Evolutionary conservation across 2,888 invertebrate species (phyloP).

Genomic region (Leptarthrus brevirostris): DNA sequence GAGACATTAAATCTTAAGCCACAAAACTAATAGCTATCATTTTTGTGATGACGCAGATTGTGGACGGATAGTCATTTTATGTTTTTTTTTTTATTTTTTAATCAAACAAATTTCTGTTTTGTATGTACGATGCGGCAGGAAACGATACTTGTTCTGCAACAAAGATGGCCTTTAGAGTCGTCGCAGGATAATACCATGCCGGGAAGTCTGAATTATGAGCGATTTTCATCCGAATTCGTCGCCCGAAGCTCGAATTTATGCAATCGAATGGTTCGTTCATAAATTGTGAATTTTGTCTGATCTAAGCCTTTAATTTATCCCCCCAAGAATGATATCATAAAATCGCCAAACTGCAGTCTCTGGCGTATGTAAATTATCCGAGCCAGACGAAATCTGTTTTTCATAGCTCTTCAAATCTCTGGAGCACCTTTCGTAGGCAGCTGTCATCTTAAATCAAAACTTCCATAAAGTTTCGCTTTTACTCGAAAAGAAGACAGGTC

Average conservation of each 20-base stretch:
- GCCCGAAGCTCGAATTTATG: background rate
- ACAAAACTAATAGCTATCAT: too few species aligned
- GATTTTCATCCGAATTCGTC: background rate
- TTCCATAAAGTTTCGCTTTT: background rate
- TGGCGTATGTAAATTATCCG: too few species aligned
- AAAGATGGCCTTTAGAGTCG: background rate
- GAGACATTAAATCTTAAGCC: too few species aligned
- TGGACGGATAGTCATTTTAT: too few species aligned
- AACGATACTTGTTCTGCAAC: too few species aligned
- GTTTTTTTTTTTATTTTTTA: too few species aligned
- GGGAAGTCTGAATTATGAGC: background rate
- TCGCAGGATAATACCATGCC: background rate
- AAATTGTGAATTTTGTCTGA: background rate
- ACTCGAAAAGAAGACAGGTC: background rate
- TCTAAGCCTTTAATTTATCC: background rate
- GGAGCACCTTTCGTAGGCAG: background rate
- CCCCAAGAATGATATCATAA: background rate
- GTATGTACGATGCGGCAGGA: too few species aligned
- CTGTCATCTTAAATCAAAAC: slow-evolving; percentile 8
- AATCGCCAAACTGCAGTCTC: background rate
- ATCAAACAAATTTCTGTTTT: too few species aligned
- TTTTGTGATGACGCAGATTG: too few species aligned
- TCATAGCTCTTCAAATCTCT: background rate
- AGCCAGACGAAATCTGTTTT: background rate
- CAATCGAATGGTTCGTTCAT: background rate